Percentiles rank a stretch among this genome's conserved stretches.
Conservation (phyloP, 35 echinoderm and acorn worm species). For the Heliocidaris erythrogramma region DNA sequence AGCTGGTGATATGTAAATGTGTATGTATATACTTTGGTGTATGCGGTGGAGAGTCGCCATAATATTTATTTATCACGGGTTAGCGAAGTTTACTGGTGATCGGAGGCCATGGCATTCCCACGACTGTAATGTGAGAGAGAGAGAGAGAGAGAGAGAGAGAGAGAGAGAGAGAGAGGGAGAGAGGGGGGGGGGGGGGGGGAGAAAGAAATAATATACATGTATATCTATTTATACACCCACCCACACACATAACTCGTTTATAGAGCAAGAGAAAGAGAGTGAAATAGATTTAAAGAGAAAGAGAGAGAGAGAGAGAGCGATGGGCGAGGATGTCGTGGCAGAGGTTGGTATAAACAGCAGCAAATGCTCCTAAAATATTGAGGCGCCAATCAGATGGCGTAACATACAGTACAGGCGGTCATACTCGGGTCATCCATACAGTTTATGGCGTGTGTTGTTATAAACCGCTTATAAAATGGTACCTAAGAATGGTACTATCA, state of each 20-base stretch:
- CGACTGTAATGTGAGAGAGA: background rate
- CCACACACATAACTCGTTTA: too few relatives aligned
- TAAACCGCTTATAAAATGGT: background rate
- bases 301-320: background rate
- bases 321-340: background rate
- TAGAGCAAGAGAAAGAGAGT: too few relatives aligned
- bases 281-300: background rate
- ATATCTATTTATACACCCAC: too few relatives aligned
- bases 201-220: too few relatives aligned
- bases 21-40: background rate
- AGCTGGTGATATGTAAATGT: background rate
- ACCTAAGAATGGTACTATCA: too few relatives aligned
- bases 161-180: too few relatives aligned
- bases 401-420: too few relatives aligned
- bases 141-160: background rate
- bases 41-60: background rate
- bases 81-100: background rate
- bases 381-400: background rate
- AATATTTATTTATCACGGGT: background rate
- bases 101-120: background rate
- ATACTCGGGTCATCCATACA: background rate
- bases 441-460: background rate
- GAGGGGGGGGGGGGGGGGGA: too few relatives aligned
- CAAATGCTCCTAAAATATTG: background rate
- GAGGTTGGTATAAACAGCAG: too few relatives aligned